Conservation (phyloP, 2,888 invertebrate genomes). For the Heteromyza rotundicornis region DNA sequence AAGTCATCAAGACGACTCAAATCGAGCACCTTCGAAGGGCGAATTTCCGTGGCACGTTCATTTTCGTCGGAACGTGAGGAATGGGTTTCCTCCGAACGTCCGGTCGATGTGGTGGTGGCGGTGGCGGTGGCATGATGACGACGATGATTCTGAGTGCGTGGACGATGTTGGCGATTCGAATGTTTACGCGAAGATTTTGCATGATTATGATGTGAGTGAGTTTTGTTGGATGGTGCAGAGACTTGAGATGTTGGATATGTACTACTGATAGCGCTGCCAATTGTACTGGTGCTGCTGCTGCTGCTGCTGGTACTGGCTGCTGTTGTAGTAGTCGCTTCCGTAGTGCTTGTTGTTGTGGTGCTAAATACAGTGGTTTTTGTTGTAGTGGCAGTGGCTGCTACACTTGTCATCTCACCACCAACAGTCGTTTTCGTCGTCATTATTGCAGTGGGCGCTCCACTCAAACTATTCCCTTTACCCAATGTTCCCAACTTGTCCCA, state of each 20-base stretch:
- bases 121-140: constrained; percentile 38
- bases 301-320: not conserved
- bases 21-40: constrained; percentile 28
- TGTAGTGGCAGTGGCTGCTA: constrained; percentile 15
- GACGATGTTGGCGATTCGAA: constrained; percentile 34
- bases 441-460: constrained; percentile 13
- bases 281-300: constrained; percentile 13
- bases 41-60: constrained; percentile 27
- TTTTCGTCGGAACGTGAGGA: constrained; percentile 31
- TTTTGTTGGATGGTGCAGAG: too few relatives aligned
- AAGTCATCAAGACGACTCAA: constrained; percentile 40
- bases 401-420: not conserved
- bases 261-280: constrained; percentile 28
- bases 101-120: constrained; percentile 33
- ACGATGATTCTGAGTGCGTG: constrained; percentile 29
- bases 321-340: constrained; percentile 15
- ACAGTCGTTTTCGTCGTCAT: not conserved
- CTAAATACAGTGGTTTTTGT: constrained; percentile 7
- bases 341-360: constrained; percentile 14
- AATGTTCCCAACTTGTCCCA: constrained; percentile 45
- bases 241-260: constrained; percentile 12
- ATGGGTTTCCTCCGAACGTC: constrained; percentile 33
- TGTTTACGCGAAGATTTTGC: constrained; percentile 38
- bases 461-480: constrained; percentile 35
- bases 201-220: constrained; percentile 25